These are phyloP conservation scores for Ferdinandea cuprea DNA, from an alignment of 2,888 invertebrate species.

Conservation along the genomic window DNA sequence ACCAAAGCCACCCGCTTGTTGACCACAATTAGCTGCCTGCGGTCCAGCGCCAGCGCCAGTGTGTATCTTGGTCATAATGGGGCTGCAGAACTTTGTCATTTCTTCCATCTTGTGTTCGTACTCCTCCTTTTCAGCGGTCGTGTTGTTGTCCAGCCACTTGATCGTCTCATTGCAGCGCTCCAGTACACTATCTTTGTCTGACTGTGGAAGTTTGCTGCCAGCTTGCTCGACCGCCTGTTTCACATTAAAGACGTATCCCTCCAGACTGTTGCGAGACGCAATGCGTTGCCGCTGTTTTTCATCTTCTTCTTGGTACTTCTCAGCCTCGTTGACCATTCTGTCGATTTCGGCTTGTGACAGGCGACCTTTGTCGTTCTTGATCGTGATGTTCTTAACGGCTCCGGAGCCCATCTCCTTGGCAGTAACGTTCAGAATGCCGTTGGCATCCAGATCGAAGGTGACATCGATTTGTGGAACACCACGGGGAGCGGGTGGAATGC, in stretches of 20 bases:
- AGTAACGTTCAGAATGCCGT: slow-evolving; percentile 95
- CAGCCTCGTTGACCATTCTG: slow-evolving; percentile 89
- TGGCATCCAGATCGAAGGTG: slow-evolving; percentile 92
- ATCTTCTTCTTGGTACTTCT: slow-evolving; percentile 89
- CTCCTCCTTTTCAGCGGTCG: slow-evolving; percentile 90
- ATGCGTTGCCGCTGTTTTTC: slow-evolving; percentile 88
- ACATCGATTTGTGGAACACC: slow-evolving; percentile 94
- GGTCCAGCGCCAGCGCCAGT: slow-evolving; percentile 84
- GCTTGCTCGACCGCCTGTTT: slow-evolving; percentile 88
- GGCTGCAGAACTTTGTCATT: slow-evolving; percentile 82
- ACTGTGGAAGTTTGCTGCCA: slow-evolving; percentile 85
- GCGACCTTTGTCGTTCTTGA: slow-evolving; percentile 91
- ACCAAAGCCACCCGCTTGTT: slow-evolving; percentile 85
- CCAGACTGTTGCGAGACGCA: slow-evolving; percentile 88
- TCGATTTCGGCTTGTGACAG: slow-evolving; percentile 91
- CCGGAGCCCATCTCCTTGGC: slow-evolving; percentile 88
- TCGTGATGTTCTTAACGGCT: slow-evolving; percentile 89
- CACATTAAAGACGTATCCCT: slow-evolving; percentile 87
- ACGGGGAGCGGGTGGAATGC: slow-evolving; percentile 95
- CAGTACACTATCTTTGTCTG: slow-evolving; percentile 88
- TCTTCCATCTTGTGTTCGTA: slow-evolving; percentile 85
- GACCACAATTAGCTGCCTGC: slow-evolving; percentile 76
- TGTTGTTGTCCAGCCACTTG: slow-evolving; percentile 89
- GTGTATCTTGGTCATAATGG: slow-evolving; percentile 84
- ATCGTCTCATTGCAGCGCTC: slow-evolving; percentile 87